Percentiles rank a stretch among this genome's conserved stretches.
These are phyloP conservation scores for Nomada ferruginata DNA, from an alignment of 2,888 invertebrate species.

Conservation along the genomic window DNA sequence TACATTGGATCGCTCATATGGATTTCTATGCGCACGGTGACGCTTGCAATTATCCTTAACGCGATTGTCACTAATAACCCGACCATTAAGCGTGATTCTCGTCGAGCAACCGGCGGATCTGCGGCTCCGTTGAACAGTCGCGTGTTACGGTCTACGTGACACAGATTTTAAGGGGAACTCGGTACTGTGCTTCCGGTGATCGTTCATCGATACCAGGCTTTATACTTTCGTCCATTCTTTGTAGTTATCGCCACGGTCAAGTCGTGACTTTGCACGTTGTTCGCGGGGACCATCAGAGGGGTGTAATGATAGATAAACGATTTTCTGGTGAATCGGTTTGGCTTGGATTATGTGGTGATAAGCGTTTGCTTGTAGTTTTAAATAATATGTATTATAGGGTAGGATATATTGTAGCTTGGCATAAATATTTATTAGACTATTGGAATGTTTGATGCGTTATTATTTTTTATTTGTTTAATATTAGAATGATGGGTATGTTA, in stretches of 20 bases:
- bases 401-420: too few relatives aligned
- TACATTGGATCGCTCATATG: conserved; percentile 52
- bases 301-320: background rate
- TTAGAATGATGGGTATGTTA: too few relatives aligned
- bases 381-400: too few relatives aligned
- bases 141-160: conserved; percentile 54
- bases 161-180: conserved; percentile 40
- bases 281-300: background rate
- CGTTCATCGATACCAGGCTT: conserved; percentile 17
- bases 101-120: conserved; percentile 35
- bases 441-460: too few relatives aligned
- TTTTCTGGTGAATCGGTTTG: background rate
- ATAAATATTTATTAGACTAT: too few relatives aligned
- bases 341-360: background rate
- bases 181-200: background rate
- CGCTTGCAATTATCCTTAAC: conserved; percentile 70
- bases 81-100: conserved; percentile 66
- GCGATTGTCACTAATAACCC: conserved; percentile 72
- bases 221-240: conserved; percentile 51
- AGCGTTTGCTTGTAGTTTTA: too few relatives aligned
- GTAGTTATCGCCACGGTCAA: conserved; percentile 14
- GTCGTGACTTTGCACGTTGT: background rate
- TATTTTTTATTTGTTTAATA: too few relatives aligned
- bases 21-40: conserved; percentile 67
- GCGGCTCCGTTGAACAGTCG: background rate